Evolutionary conservation across 2,113 vertebrate genomes (phyloP).

Genomic region (Mastomys coucha): DNA sequence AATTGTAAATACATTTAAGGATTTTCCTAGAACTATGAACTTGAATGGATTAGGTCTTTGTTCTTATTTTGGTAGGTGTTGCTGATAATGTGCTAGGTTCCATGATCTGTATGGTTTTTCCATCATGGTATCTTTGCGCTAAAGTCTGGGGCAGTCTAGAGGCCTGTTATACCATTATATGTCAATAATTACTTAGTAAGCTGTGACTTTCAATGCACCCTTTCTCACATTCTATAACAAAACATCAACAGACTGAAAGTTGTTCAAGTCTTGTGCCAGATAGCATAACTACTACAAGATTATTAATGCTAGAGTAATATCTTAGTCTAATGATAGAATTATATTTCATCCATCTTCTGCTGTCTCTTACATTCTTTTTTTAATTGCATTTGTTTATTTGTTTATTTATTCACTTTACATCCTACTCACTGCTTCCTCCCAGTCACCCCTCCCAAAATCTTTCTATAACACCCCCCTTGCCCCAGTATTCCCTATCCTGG

Average conservation of each 20-base stretch:
- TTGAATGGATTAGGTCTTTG: neutral
- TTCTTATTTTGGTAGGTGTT: neutral
- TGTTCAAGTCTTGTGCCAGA: neutral
- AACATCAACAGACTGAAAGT: neutral
- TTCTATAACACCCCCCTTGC: too few relatives aligned
- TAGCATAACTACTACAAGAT: neutral
- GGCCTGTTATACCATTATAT: neutral
- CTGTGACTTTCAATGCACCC: neutral
- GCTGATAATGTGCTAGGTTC: neutral
- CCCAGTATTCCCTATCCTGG: too few relatives aligned
- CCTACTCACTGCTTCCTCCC: too few relatives aligned
- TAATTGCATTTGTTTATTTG: too few relatives aligned
- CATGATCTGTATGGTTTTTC: neutral
- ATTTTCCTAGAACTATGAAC: neutral
- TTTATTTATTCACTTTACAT: too few relatives aligned
- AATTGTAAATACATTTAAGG: neutral
- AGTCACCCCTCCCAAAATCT: too few relatives aligned
- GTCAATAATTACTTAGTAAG: neutral
- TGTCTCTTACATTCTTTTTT: neutral
- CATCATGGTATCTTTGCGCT: neutral
- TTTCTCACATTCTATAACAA: neutral
- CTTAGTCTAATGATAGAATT: neutral
- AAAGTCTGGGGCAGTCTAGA: neutral
- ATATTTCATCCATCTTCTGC: too few relatives aligned
- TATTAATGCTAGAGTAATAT: neutral